These are phyloP conservation scores for Drosophila nigritarsus DNA, from an alignment of 2,888 invertebrate species.

Conservation along the genomic window DNA sequence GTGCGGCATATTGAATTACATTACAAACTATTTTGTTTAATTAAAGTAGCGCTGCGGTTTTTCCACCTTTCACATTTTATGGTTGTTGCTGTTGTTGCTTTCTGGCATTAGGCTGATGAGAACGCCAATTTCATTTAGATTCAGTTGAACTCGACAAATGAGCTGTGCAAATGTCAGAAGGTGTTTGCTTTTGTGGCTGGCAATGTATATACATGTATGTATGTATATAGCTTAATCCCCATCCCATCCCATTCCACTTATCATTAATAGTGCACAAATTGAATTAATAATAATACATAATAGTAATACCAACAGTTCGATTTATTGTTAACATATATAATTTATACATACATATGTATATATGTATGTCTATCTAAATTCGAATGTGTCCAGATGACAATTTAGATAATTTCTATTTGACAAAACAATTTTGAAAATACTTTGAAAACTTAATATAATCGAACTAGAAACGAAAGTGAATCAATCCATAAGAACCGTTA, in stretches of 20 bases:
- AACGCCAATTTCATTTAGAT: slow-evolving; percentile 35
- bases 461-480: slow-evolving; percentile 1
- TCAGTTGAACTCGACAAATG: slow-evolving; percentile 30
- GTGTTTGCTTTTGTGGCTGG: slow-evolving; percentile 41
- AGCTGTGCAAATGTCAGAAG: slow-evolving; percentile 62
- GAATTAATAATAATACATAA: slow-evolving; percentile 13
- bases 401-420: background rate
- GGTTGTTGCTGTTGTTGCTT: slow-evolving; percentile 19
- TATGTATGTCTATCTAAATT: background rate
- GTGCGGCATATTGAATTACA: slow-evolving; percentile 56
- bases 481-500: background rate
- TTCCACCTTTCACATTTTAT: slow-evolving; percentile 54
- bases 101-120: slow-evolving; percentile 50
- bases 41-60: slow-evolving; percentile 61
- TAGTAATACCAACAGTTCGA: background rate
- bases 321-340: background rate
- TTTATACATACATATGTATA: background rate
- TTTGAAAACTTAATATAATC: background rate
- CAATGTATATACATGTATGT: background rate
- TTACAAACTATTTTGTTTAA: slow-evolving; percentile 73
- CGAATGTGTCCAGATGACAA: background rate
- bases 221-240: background rate
- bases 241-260: background rate
- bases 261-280: slow-evolving; percentile 32
- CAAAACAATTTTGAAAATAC: background rate